Conservation (phyloP, 2,797 vertebrate species). For the Characodon lateralis region DNA sequence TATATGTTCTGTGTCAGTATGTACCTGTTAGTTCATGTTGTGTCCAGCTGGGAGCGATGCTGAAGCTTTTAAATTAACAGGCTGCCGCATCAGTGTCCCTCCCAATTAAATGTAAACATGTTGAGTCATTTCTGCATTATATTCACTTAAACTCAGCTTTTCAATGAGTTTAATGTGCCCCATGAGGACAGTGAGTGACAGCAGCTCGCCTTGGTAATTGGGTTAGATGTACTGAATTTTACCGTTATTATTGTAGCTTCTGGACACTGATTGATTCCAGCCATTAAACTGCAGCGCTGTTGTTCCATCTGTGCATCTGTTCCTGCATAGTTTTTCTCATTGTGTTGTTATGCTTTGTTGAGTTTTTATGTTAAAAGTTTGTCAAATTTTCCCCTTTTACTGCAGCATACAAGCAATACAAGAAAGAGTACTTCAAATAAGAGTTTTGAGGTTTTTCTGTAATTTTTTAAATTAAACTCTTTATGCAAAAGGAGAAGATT, state of each 20-base stretch:
- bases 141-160: not conserved
- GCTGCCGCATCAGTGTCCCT: not conserved
- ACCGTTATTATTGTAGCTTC: not conserved
- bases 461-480: not conserved
- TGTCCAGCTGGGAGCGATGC: not conserved
- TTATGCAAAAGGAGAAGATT: not conserved
- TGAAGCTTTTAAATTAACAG: not conserved
- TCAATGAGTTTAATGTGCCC: not conserved
- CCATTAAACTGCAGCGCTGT: not conserved
- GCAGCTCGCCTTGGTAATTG: not conserved
- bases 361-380: not conserved
- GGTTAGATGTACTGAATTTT: conserved; percentile 1
- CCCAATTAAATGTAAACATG: not conserved
- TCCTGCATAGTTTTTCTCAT: not conserved
- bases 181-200: not conserved
- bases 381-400: not conserved
- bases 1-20: not conserved
- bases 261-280: conserved; percentile 7
- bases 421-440: not conserved
- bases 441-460: not conserved
- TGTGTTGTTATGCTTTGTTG: not conserved
- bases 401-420: not conserved
- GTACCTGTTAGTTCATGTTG: not conserved
- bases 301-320: conserved; percentile 1
- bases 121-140: not conserved